Evolutionary conservation across 2,113 vertebrate species (phyloP), one percentile per base, ranked within the genome.

Genomic region (Sinocyclocheilus anophthalmus): DNA sequence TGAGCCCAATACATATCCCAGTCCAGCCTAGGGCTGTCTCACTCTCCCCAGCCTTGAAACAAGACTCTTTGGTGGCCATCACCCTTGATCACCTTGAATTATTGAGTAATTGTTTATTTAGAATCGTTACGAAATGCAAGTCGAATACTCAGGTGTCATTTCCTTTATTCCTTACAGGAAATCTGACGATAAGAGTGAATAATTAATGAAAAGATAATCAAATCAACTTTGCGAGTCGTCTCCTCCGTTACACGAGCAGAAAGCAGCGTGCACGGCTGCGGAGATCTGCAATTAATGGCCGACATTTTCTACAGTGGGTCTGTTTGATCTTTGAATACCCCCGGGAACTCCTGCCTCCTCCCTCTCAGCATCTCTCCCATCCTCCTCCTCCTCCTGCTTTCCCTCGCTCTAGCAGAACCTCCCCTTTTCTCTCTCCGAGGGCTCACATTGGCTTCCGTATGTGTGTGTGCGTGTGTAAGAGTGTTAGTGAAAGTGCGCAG

Each of bases 311-410:
- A 94, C 94, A 91, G 93, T 94, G 95, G 92, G 93, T 92, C 92
- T 90, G 95, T 95, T 94, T 95, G 95, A 95, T 95, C 95, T 94
- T 93, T 94, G 95, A 95, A 96, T 96, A 94, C 96, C 96, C 96
- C 93, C 90, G 95, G 96, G 95, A 94, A 93, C 79, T 88, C 88
- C 89, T 75, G 42, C 93, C 94, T 93, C 93, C 94, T 94, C 91
- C 94, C 90, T 92, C 88, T 87, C 90, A 85, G 90, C 82, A 88
- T 91, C 90, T 87, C 90, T 88, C 81, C 90, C 88, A 88, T 86
- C 86, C 90, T 88, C 89, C 88, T 90, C 63, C 59, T 83, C 76
- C 53, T 65, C 63, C 61, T 76, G 70, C 82, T 86, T 79, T 83
- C 83, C 77, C 76, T 84, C 85, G 75, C 85, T 78, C 87, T 82